Base-by-base conservation (phyloP, 1,140 invertebrate genomes). In the Macrotrachela quadricornifera region DNA sequence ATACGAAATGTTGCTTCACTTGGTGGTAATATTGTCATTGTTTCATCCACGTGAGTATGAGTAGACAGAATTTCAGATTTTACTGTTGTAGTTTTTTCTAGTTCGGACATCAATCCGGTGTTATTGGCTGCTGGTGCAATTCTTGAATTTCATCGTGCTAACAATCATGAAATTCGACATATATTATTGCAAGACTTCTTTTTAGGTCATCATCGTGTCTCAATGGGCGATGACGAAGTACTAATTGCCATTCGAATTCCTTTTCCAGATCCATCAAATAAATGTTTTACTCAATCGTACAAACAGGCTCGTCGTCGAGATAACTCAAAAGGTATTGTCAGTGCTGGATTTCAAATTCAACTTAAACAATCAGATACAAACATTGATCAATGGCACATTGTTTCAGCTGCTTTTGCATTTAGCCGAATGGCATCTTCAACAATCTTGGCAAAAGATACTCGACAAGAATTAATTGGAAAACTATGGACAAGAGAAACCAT, bases 301-400 rank as follows among this genome's bases (percentile, higher is more conserved):
- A 95, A 95, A 67, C 87, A 94, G 76, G 80, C 87, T 0, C 80
- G 80, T 62, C 72, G 90, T 53, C 72, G 82, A 59, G 87, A 92
- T 59, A 86, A 94, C 67, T 88, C 94, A 65, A 92, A 92, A 59
- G 83, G 87, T 13, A 90, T 94, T 58, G 87, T 91, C 0, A 94
- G 88, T 63, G 78, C 80, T 46, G 66, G 62, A 8, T 60, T 69
- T 55, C 57, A 59, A 47, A 63, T 70, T 8, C 50, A 62, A 17
- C 61, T 76, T 50, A 60, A 69, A 30, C 21, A 30, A 30, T 2
- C 2, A 30, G 8, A n/a, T n/a, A n/a, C n/a, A n/a, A n/a, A n/a
- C n/a, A n/a, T 4, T 30, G 8, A 30, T 30, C 21, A 30, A 30
- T 30, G 21, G 21, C 2, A 30, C 2, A 30, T 30, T 30, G 8